Percentiles rank a stretch among this genome's conserved stretches.
Evolutionary conservation across 2,113 vertebrate genomes (phyloP).

Genomic region (Cynopterus brachyotis): DNA sequence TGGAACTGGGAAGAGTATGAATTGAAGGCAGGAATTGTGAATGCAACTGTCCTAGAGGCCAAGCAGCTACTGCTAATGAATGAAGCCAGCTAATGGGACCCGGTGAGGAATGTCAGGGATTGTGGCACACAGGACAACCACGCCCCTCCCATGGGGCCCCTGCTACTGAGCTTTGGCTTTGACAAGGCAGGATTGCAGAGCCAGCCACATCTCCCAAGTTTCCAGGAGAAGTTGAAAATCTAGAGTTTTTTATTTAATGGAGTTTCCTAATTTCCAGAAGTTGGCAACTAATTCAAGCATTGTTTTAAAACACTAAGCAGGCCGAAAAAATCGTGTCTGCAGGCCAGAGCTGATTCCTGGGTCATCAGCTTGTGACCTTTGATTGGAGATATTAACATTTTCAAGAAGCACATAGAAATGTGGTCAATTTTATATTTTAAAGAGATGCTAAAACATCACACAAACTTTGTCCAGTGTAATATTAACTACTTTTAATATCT

Average conservation of each 20-base stretch:
- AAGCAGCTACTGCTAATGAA: neutral
- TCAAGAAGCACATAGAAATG: neutral
- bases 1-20: neutral
- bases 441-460: neutral
- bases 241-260: neutral
- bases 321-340: neutral
- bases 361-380: neutral
- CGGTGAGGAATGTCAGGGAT: neutral
- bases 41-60: neutral
- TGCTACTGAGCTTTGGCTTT: neutral
- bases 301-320: neutral
- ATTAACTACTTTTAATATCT: neutral
- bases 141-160: neutral
- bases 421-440: neutral
- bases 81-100: neutral
- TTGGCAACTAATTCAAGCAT: constrained; percentile 36
- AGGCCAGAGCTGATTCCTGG: neutral
- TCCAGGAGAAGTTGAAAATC: neutral
- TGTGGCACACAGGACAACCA: neutral
- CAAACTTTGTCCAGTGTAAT: neutral
- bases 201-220: neutral
- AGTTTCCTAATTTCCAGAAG: constrained; percentile 45
- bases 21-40: neutral
- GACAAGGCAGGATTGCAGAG: no score
- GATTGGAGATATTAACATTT: constrained; percentile 12